Evolutionary conservation across 2,113 vertebrate genomes (phyloP).

Genomic region (Siniperca chuatsi): DNA sequence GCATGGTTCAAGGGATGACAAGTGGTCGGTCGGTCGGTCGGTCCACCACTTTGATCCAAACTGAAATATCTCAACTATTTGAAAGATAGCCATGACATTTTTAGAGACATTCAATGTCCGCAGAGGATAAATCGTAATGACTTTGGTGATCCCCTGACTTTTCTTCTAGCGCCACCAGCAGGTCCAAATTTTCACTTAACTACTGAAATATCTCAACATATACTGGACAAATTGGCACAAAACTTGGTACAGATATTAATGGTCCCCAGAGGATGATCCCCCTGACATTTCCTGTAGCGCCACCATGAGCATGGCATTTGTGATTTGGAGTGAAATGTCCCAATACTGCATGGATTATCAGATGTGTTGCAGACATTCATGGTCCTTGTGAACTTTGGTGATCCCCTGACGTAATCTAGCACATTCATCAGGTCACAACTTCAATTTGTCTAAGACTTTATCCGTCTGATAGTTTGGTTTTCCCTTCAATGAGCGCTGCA

Average conservation of each 20-base stretch:
- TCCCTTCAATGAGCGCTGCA: not conserved
- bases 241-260: not conserved
- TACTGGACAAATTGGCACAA: not conserved
- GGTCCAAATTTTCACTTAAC: too few species aligned
- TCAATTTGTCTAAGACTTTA: not conserved
- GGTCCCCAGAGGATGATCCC: not conserved
- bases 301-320: not conserved
- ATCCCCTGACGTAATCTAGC: not conserved
- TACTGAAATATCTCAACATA: not conserved
- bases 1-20: not conserved
- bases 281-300: not conserved
- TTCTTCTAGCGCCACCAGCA: too few species aligned
- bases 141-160: too few species aligned
- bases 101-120: too few species aligned
- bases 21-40: not conserved
- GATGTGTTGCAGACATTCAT: not conserved
- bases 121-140: too few species aligned
- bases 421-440: not conserved
- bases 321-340: not conserved
- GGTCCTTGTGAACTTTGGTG: not conserved
- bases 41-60: not conserved
- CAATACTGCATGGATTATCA: too few species aligned
- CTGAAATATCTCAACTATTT: not conserved
- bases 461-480: not conserved
- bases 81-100: not conserved